phyloP scores from a whole-genome alignment of 2,113 vertebrate genomes.

The Oreochromis niloticus region DNA sequence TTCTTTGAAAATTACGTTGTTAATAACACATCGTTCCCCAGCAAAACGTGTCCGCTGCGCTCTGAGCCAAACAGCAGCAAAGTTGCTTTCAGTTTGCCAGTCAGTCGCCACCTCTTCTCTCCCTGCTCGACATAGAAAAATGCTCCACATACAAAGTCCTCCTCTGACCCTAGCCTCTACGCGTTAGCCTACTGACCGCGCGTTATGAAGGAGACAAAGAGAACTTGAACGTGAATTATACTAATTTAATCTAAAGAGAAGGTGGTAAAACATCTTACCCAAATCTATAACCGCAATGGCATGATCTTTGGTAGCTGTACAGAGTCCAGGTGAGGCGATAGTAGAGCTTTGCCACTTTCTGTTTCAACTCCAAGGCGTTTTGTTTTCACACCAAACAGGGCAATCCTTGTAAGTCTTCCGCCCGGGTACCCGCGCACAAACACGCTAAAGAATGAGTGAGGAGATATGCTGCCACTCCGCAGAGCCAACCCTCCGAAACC shows the following conservation, averaged over 20 bases:
- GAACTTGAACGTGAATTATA: neutral
- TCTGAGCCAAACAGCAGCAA: constrained; percentile 13
- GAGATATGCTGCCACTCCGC: neutral
- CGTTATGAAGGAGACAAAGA: neutral
- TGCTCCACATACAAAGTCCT: constrained; percentile 4
- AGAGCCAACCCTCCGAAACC: constrained; percentile 5
- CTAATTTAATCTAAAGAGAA: constrained; percentile 1
- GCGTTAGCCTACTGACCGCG: neutral
- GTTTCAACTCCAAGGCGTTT: constrained; percentile 53
- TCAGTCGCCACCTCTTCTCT: neutral
- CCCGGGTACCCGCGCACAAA: constrained; percentile 30
- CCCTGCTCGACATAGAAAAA: neutral
- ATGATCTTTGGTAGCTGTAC: constrained; percentile 39
- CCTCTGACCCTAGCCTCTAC: neutral
- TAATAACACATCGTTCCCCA: neutral
- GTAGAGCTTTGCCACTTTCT: constrained; percentile 27
- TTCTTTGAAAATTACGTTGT: neutral
- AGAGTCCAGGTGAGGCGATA: constrained; percentile 32
- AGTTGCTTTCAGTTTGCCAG: constrained; percentile 35
- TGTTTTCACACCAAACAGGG: constrained; percentile 17
- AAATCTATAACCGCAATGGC: constrained; percentile 53
- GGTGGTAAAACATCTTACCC: constrained; percentile 55
- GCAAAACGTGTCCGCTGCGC: neutral
- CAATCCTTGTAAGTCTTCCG: constrained; percentile 35
- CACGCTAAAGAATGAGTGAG: neutral